A percentile compares a stretch with the other conserved stretches of the same genome.
Evolutionary conservation across 2,888 invertebrate species (phyloP).

Genomic region (Sphecodes monilicornis): DNA sequence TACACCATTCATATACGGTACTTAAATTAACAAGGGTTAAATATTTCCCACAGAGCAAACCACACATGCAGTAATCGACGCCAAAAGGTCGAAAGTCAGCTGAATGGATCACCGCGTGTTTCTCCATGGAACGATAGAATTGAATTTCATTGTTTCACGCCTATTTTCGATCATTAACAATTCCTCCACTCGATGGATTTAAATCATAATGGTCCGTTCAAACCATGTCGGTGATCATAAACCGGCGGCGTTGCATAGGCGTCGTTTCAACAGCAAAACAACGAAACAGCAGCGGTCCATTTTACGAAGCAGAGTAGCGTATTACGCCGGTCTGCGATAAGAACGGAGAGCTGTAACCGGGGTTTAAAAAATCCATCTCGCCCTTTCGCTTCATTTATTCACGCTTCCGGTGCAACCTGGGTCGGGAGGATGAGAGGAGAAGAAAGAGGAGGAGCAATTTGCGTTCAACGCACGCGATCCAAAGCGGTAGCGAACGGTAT

Average conservation of each 20-base stretch:
- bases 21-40: background rate
- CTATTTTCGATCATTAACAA: background rate
- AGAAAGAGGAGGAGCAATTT: conserved; percentile 30
- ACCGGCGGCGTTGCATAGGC: background rate
- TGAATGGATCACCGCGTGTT: background rate
- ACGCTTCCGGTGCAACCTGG: conserved; percentile 49
- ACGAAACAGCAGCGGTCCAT: background rate
- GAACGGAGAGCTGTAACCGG: background rate
- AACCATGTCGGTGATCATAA: background rate
- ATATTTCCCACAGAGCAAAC: background rate
- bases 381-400: conserved; percentile 28
- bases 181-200: background rate
- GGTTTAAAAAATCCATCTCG: background rate
- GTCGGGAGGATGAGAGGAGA: conserved; percentile 30
- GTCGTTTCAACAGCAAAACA: background rate
- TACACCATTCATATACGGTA: background rate
- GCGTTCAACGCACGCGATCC: conserved; percentile 49
- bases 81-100: background rate
- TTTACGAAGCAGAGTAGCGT: background rate
- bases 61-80: background rate
- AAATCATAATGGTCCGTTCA: background rate
- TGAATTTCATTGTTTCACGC: background rate
- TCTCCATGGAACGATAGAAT: background rate
- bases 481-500: conserved; percentile 74
- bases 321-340: background rate